Base-by-base conservation (phyloP, 2,113 vertebrate species). In the Sula dactylatra region DNA sequence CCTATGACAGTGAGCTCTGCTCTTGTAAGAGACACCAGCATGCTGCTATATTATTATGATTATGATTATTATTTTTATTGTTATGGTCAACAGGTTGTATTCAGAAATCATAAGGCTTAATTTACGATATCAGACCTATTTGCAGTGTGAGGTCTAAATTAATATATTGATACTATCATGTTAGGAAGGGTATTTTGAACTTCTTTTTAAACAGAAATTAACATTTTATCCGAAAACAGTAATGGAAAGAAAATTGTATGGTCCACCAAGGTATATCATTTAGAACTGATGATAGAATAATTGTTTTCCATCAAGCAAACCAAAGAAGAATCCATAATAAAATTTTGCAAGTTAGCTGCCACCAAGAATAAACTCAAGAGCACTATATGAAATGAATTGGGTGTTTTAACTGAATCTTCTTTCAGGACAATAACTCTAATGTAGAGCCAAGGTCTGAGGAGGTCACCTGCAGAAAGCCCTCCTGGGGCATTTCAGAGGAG, bases 361-460 rank as follows among this genome's bases (percentile, higher is more conserved):
- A 98, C 96, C 34, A 73, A 94, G 97, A 98, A 98, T 98, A 98
- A 98, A 98, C 97, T 98, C 93, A 95, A 97, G 97, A 98, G 98
- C 98, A 98, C 98, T 98, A 98, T 98, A 98, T 96, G 97, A 98
- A 98, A 98, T 98, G 98, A 99, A 98, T 97, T 96, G 96, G 96
- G 93, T 97, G 94, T 98, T 97, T 98, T 99, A 98, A 98, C 98
- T 93, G 97, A 98, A 98, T 98, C 98, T 98, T 98, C 96, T 97
- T 97, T 98, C 96, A 97, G 98, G 98, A 98, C 98, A 98, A 98
- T 99, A 98, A 98, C 97, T 98, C 97, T 98, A 98, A 98, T 98
- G 98, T 96, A 98, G 97, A 97, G 97, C 95, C 94, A 88, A 97
- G 98, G 98, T 98, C 98, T 97, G 96, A 96, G 94, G 97, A 98